Evolutionary conservation across 2,797 vertebrate species (phyloP), one percentile per base, ranked within the genome.

Genomic region (Sciurus vulgaris): DNA sequence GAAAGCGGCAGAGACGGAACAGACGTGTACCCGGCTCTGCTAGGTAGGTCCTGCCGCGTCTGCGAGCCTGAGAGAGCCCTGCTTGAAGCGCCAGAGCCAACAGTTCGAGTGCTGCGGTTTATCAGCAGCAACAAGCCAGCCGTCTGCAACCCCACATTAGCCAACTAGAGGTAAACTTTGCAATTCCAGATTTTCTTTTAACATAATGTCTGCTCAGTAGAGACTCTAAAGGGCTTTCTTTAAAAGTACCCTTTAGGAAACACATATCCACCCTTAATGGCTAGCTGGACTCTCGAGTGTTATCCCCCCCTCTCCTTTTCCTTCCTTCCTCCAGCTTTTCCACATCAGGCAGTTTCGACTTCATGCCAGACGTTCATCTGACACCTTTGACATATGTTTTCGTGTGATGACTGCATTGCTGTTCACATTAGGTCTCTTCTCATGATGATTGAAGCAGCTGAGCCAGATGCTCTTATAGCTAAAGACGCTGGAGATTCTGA

Each of bases 31-130:
- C 96, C 8, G 76, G 85, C 86, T 56, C 38, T 67, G 86, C 96
- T 98, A 97, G 97, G 89, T 94, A 97, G 97, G 89, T 41, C 97
- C 96, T 97, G 96, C 94, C 97, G 91, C 93, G 97, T 95, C 85
- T 56, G 0, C 63, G 69, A 97, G 89, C 47, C 88, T 93, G 95
- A 96, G 95, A 96, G 90, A 92, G 90, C 87, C 94, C 88, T 69
- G 95, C 89, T 92, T 92, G 88, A 97, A 94, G 92, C 90, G 94
- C 96, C 96, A 97, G 0, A 67, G 91, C 82, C 93, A 79, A 91
- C 86, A 78, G 91, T 24, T 1, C 89, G n/a, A 35, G 73, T 87
- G 93, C 96, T 61, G 74, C 83, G 56, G 83, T 87, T 91, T 73
- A 96, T 94, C 94, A 95, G 72, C 86, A 95, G 94, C 92, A 97